Base-by-base conservation (phyloP, 1,140 invertebrate genomes). In the Sycobia sp. region DNA sequence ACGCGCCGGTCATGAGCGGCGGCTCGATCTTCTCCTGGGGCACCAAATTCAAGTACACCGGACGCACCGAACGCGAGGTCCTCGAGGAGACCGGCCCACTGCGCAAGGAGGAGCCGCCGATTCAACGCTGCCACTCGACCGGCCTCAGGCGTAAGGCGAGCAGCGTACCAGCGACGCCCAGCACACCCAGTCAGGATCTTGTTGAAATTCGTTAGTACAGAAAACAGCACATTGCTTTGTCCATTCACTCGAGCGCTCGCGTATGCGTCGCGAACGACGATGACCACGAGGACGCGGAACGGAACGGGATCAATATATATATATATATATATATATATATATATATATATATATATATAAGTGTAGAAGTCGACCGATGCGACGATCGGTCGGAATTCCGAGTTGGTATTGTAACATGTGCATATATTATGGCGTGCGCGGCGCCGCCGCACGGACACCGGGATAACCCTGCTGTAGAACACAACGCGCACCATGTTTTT, bases 1-100 rank as follows among this genome's bases (percentile, higher is more conserved):
- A 96, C 77, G 92, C 92, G 39, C 90, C 90, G 23, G 90, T 96
- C 9, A 91, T 95, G 65, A 93, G 92, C 20, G 94, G 95, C 23
- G 94, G 95, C n/a, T 92, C 93, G 11, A 87, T 97, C 67, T 97
- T 97, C 83, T 95, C 93, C 0, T 92, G 93, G 87, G 94, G 94
- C 38, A 95, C 94, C 39, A 95, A 95, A 80, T 96, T 97, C 77
- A 91, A 93, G 69, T 95, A 93, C 79, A 91, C 91, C 51, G 94
- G 94, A 2, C 84, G 93, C 58, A 94, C 93, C 16, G 93, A 96
- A 78, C 84, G 88, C 38, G 94, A 97, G 82, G 91, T 96, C 53
- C 79, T 95, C 49, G 89, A 91, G 72, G 91, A 91, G 69, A 81
- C 80, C 57, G 84, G 83, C 39, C 84, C 85, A 27, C 75, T 85